These are phyloP conservation scores for Scomberomorus guttatus DNA, from an alignment of 2,797 vertebrate species.

Conservation along the genomic window DNA sequence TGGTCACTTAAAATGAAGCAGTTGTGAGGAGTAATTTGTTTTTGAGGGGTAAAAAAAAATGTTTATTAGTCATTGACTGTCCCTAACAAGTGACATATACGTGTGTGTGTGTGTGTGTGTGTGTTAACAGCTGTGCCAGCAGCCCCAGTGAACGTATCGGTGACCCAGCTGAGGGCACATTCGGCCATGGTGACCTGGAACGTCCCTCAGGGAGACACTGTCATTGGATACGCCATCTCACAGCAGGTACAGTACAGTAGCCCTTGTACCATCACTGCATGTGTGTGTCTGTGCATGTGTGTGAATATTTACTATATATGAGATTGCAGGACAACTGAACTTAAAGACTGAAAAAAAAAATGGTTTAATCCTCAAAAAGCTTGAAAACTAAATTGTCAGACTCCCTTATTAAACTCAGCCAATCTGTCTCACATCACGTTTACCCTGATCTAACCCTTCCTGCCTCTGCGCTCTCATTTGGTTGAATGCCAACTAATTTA, in stretches of 20 bases:
- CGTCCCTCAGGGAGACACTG: slow-evolving; percentile 93
- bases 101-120: slow-evolving; percentile 37
- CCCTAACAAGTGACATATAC: background rate
- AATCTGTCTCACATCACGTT: slow-evolving; percentile 14
- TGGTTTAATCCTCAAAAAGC: slow-evolving; percentile 55
- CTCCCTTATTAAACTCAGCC: slow-evolving; percentile 27
- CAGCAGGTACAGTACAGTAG: slow-evolving; percentile 88
- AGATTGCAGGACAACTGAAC: background rate
- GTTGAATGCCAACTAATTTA: slow-evolving; percentile 53
- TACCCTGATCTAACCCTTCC: slow-evolving; percentile 4
- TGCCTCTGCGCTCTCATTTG: slow-evolving; percentile 17
- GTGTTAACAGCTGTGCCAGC: slow-evolving; percentile 86
- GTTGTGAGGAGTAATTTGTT: no score
- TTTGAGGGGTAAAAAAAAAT: background rate
- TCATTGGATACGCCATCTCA: slow-evolving; percentile 97
- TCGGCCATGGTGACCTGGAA: slow-evolving; percentile 98
- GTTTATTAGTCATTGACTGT: background rate
- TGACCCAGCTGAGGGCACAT: slow-evolving; percentile 95
- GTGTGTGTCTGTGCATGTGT: slow-evolving; percentile 15
- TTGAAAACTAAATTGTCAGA: slow-evolving; percentile 14
- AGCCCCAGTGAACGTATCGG: slow-evolving; percentile 95
- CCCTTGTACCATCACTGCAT: background rate
- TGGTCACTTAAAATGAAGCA: no score
- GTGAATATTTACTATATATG: slow-evolving; percentile 3
- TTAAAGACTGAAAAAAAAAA: slow-evolving; percentile 21